A percentile compares a stretch with the other conserved stretches of the same genome.
These are phyloP conservation scores for Nesoenas mayeri DNA, from an alignment of 2,113 vertebrate genomes.

Conservation along the genomic window DNA sequence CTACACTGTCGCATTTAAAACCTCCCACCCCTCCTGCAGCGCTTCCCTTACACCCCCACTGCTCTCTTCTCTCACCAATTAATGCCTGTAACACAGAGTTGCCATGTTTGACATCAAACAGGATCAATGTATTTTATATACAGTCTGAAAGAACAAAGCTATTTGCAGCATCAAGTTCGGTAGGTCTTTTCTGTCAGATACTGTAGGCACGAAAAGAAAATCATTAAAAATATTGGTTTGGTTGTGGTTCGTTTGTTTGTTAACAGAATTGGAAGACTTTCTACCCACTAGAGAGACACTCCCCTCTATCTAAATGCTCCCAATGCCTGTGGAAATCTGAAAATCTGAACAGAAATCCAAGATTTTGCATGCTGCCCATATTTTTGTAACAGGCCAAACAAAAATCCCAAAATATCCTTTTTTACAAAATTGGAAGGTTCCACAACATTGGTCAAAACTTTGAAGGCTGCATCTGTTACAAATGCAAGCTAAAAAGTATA, in stretches of 20 bases:
- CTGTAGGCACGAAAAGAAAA: not conserved
- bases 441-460: accelerated
- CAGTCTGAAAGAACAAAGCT: not conserved
- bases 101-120: not conserved
- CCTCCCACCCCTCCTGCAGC: not conserved
- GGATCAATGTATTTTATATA: not conserved
- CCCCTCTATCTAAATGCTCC: not conserved
- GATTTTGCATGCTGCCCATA: not conserved
- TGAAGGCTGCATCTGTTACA: not conserved
- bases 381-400: not conserved
- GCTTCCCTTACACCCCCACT: not conserved
- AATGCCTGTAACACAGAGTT: not conserved
- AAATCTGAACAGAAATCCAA: not conserved
- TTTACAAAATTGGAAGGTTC: not conserved
- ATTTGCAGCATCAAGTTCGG: not conserved
- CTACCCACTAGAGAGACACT: accelerated
- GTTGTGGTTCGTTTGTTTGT: not conserved
- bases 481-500: not conserved
- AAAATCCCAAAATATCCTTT: not conserved
- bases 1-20: constrained; percentile 52
- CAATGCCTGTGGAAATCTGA: not conserved
- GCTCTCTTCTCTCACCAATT: not conserved
- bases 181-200: not conserved
- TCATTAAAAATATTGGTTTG: not conserved
- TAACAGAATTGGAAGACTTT: not conserved